Base-by-base conservation (phyloP, 2,797 vertebrate species). In the Lacerta bilineata region DNA sequence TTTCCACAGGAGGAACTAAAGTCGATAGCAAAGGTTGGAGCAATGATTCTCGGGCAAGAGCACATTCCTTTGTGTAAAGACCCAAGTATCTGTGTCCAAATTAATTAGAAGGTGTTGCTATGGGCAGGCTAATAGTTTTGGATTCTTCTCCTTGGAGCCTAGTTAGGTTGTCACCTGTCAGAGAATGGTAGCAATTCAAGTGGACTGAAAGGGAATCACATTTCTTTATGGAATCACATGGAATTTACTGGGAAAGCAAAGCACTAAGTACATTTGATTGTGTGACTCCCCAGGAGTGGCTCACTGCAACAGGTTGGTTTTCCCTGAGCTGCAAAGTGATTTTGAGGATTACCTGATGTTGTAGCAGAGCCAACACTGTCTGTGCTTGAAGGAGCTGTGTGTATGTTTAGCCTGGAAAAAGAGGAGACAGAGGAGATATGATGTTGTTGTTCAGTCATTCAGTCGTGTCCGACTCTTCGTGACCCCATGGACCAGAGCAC, bases 1-100 rank as follows among this genome's bases (percentile, higher is more conserved):
- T 69, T 88, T 91, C 88, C 90, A 74, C 74, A 84, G 89, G 93
- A 82, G 89, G 92, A 93, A 90, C 66, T 76, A 90, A 83, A 95
- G 92, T 89, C 20, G 0, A 91, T 93, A 86, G 88, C 66, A 89
- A 91, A 93, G 87, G 77, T 41, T 43, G 50, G 91, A 90, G 81
- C 1, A 2, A 68, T 11, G 64, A 76, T 91, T 71, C 79, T 5
- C 0, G 76, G 85, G 84, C 84, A 87, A 87, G 59, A 80, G 46
- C 80, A 80, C 0, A 0, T 85, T 79, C 18, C 50, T 88, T 66
- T 10, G 79, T 80, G 83, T 89, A 91, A 88, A 72, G 66, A 79
- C 13, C n/a, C 69, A 46, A 75, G 77, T 11, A 27, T 20, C 71
- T 41, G 0, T 0, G 80, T 66, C 91, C 4, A 0, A 81, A 80